Percentiles rank a stretch among this genome's conserved stretches.
phyloP scores from a whole-genome alignment of 2,113 vertebrate species.

The Pao palembangensis region DNA sequence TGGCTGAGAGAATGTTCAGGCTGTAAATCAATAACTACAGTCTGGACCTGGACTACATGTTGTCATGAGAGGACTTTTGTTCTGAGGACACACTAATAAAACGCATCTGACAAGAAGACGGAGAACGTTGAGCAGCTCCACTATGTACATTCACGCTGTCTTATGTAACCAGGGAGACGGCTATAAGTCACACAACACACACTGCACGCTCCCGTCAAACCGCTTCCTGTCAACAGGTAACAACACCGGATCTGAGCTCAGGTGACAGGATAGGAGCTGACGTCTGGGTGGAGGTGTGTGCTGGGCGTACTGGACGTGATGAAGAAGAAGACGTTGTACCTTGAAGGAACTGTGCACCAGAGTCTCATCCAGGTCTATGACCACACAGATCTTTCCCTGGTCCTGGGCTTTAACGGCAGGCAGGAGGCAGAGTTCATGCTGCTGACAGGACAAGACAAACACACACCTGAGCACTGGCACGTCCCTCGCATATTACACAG shows the following conservation, averaged over 20 bases:
- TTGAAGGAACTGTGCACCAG: slow-evolving; percentile 94
- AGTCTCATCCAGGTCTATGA: slow-evolving; percentile 93
- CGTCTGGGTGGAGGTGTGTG: background rate
- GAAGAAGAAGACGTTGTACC: slow-evolving; percentile 62
- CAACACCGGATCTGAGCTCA: no score
- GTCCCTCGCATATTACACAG: background rate
- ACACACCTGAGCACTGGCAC: background rate
- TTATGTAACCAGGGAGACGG: slow-evolving; percentile 7
- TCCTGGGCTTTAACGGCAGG: slow-evolving; percentile 83
- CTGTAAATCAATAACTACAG: no score
- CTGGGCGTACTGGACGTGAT: background rate
- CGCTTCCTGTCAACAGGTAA: no score
- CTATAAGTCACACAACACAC: background rate
- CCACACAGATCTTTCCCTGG: slow-evolving; percentile 87
- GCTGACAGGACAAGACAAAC: slow-evolving; percentile 59
- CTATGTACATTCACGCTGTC: background rate
- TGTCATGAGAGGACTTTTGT: no score
- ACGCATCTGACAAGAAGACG: no score
- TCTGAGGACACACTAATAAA: no score
- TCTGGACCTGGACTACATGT: no score
- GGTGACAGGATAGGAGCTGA: no score
- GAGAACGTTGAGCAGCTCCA: background rate
- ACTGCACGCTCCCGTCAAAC: background rate
- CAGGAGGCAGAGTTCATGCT: slow-evolving; percentile 78
- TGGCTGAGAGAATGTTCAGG: no score